Conservation (phyloP, 2,888 invertebrate genomes). For the Tetranychus truncatus region DNA sequence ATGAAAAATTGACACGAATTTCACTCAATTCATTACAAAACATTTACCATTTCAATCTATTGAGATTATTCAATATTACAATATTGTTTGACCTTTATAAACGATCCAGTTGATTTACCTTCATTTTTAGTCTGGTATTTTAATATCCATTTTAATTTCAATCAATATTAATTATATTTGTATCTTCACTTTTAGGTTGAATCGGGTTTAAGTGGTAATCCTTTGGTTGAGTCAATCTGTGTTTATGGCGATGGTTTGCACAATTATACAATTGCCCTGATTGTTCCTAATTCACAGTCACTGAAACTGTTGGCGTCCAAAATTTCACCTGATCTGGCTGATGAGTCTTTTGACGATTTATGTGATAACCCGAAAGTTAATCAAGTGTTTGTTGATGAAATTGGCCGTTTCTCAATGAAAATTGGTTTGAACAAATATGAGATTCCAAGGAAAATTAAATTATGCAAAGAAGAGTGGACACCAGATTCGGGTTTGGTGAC, state of each 20-base stretch:
- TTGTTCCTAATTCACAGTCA: constrained; percentile 50
- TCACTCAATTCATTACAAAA: not conserved
- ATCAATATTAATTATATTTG: not conserved
- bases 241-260: constrained; percentile 78
- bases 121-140: not conserved
- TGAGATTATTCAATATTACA: too few species aligned
- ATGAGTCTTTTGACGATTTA: not conserved
- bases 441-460: constrained; percentile 35
- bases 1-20: not conserved
- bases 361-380: constrained; percentile 8
- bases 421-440: constrained; percentile 34
- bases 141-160: not conserved
- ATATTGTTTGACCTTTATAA: too few species aligned
- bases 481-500: constrained; percentile 39
- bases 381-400: not conserved
- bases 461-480: constrained; percentile 38
- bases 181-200: constrained; percentile 38
- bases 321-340: constrained; percentile 8
- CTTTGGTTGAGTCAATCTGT: constrained; percentile 88
- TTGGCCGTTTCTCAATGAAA: not conserved
- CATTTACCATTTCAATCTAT: too few species aligned
- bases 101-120: too few species aligned
- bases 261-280: constrained; percentile 65
- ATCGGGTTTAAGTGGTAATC: constrained; percentile 77
- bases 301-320: constrained; percentile 19